These are phyloP conservation scores for Pandion haliaetus DNA, from an alignment of 2,113 vertebrate genomes.

Conservation along the genomic window DNA sequence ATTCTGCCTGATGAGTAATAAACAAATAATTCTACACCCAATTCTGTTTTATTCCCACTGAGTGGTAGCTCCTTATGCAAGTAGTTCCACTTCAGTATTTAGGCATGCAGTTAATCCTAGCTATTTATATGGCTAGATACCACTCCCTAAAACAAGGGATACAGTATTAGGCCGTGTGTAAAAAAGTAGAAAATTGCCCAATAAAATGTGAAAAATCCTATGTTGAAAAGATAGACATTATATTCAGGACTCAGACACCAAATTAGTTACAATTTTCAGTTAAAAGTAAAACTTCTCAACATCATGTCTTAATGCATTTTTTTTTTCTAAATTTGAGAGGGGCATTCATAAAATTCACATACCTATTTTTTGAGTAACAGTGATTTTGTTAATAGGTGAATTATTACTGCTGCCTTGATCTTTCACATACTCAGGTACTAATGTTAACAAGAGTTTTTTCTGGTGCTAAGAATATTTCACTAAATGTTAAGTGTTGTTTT, in stretches of 20 bases:
- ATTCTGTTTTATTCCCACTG: constrained; percentile 34
- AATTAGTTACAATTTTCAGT: not conserved
- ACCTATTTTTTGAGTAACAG: not conserved
- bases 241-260: not conserved
- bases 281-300: not conserved
- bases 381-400: not conserved
- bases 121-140: not conserved
- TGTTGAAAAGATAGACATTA: not conserved
- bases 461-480: not conserved
- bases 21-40: constrained; percentile 56
- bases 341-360: not conserved
- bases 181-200: not conserved
- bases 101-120: constrained; percentile 40
- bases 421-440: not conserved
- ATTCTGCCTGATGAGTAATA: constrained; percentile 46
- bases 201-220: not conserved
- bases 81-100: constrained; percentile 7
- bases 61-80: constrained; percentile 17
- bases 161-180: not conserved
- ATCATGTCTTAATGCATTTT: not conserved
- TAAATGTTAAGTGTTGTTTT: not conserved
- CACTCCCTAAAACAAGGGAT: constrained; percentile 17
- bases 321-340: not conserved
- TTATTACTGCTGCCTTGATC: not conserved
- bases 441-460: not conserved